These are phyloP conservation scores for Teleogryllus occipitalis DNA, from an alignment of 1,140 invertebrate species.

Conservation along the genomic window DNA sequence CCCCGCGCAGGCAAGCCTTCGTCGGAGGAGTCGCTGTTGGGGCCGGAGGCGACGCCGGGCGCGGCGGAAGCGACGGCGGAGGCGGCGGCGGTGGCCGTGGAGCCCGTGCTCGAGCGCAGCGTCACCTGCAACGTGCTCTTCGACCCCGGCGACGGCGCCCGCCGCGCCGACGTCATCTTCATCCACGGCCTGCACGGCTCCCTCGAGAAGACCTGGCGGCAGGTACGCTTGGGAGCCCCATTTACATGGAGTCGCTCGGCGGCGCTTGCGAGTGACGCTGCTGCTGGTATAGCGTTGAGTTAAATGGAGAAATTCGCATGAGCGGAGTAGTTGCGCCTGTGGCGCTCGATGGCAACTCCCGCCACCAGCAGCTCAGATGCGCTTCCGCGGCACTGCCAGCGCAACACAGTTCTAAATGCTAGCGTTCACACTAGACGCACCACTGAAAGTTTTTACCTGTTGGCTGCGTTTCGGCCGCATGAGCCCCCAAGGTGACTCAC, in stretches of 20 bases:
- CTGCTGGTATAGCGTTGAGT: too few relatives aligned
- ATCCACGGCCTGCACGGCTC: constrained; percentile 50
- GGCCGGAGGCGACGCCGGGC: too few relatives aligned
- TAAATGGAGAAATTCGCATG: background rate
- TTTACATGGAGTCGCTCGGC: too few relatives aligned
- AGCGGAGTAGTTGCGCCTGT: too few relatives aligned
- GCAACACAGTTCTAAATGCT: too few relatives aligned
- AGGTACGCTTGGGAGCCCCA: constrained; percentile 33
- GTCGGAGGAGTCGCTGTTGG: background rate
- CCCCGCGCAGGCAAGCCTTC: background rate
- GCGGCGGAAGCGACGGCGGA: background rate
- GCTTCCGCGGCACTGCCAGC: too few relatives aligned
- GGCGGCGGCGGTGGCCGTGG: background rate
- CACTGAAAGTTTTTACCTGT: too few relatives aligned
- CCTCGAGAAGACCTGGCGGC: constrained; percentile 46
- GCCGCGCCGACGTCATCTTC: constrained; percentile 45
- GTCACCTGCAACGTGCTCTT: constrained; percentile 37
- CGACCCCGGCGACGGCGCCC: constrained; percentile 32
- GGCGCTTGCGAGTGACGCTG: background rate
- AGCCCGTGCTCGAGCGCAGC: constrained; percentile 28
- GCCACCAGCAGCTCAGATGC: background rate
- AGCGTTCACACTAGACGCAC: too few relatives aligned
- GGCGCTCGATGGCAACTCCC: background rate
- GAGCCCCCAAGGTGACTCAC: too few relatives aligned
- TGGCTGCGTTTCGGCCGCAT: too few relatives aligned